These are phyloP conservation scores for Caenorhabditis latens DNA, from an alignment of 1,140 invertebrate species.

Conservation along the genomic window DNA sequence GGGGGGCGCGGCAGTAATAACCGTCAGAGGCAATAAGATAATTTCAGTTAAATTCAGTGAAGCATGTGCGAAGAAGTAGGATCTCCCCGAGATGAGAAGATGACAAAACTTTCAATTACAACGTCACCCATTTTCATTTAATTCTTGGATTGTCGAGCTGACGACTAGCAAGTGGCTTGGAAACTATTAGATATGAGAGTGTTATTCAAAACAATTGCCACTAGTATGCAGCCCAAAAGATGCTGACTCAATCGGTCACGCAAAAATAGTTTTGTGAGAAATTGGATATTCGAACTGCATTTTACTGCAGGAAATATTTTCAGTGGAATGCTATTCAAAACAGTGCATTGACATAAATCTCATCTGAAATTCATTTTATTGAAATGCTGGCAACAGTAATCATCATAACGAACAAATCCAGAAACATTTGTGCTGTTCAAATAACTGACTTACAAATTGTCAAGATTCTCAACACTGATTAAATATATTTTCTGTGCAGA, in stretches of 20 bases:
- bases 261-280: slow-evolving; percentile 27
- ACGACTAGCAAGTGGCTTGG: neutral
- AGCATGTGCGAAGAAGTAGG: slow-evolving; percentile 21
- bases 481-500: too few relatives aligned
- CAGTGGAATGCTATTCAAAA: too few relatives aligned
- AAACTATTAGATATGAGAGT: slow-evolving; percentile 50
- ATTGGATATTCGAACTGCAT: neutral
- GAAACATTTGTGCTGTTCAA: too few relatives aligned
- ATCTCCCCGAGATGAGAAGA: slow-evolving; percentile 34
- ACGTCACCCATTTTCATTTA: slow-evolving; percentile 54
- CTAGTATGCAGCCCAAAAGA: slow-evolving; percentile 33
- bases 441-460: too few relatives aligned
- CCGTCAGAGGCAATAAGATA: slow-evolving; percentile 41
- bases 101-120: slow-evolving; percentile 56
- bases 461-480: too few relatives aligned
- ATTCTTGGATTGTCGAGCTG: slow-evolving; percentile 38
- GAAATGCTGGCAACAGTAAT: too few relatives aligned
- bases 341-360: too few relatives aligned
- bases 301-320: too few relatives aligned
- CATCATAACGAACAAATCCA: too few relatives aligned
- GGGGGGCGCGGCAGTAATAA: slow-evolving; percentile 42
- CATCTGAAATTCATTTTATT: too few relatives aligned
- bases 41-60: slow-evolving; percentile 55
- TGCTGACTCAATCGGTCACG: slow-evolving; percentile 19
- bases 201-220: slow-evolving; percentile 52